Evolutionary conservation across 53 echinoderm and acorn worm genomes (phyloP).

Genomic region (Mesocentrotus franciscanus): DNA sequence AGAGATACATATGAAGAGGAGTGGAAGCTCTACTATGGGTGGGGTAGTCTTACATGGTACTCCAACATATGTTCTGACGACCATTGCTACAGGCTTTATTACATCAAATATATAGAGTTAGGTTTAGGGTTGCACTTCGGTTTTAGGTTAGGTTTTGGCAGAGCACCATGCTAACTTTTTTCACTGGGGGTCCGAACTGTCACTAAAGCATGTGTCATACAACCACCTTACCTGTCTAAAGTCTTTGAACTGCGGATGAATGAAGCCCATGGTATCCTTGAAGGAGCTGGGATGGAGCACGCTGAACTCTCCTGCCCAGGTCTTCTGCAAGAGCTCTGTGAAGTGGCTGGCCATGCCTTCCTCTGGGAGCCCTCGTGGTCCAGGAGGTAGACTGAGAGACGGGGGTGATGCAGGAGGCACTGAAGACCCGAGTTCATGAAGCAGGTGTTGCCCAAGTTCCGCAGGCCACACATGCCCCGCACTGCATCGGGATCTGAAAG

Average conservation of each 20-base stretch:
- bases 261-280: constrained; percentile 86
- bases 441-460: constrained; percentile 98
- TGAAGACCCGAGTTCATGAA: constrained; percentile 99
- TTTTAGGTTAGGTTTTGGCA: too few relatives aligned
- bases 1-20: too few relatives aligned
- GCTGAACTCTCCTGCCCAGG: constrained; percentile 87
- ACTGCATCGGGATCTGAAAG: constrained; percentile 75
- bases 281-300: constrained; percentile 85
- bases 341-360: constrained; percentile 84
- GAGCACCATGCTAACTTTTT: too few relatives aligned
- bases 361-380: constrained; percentile 68
- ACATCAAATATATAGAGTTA: too few relatives aligned
- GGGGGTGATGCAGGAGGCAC: constrained; percentile 92
- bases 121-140: too few relatives aligned
- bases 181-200: too few relatives aligned
- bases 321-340: constrained; percentile 77
- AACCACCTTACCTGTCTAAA: constrained; percentile 80
- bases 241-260: constrained; percentile 95
- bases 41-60: too few relatives aligned
- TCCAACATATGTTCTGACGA: too few relatives aligned
- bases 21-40: too few relatives aligned
- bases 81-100: too few relatives aligned
- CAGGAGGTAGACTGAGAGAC: constrained; percentile 77
- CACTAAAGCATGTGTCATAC: too few relatives aligned
- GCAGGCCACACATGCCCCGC: constrained; percentile 90